Conservation (phyloP, 2,113 vertebrate species). For the Genyomyrus donnyi region DNA sequence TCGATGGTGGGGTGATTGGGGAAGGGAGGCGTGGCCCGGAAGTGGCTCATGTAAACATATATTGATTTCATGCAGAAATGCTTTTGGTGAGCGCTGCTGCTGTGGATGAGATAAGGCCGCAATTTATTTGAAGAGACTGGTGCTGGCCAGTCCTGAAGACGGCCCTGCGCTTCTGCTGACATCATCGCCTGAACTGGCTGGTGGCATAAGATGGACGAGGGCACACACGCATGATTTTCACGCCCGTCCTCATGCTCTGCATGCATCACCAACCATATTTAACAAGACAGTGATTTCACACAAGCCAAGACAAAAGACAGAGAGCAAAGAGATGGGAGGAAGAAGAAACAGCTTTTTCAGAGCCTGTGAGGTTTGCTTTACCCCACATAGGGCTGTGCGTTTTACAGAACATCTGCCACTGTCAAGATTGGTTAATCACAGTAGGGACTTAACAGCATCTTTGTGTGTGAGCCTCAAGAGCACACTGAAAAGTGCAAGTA, state of each 20-base stretch:
- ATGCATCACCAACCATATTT: slow-evolving; percentile 12
- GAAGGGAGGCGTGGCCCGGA: too few relatives aligned
- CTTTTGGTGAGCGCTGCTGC: slow-evolving; percentile 14
- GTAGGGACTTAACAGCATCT: slow-evolving; percentile 10
- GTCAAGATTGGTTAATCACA: slow-evolving; percentile 31
- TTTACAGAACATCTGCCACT: slow-evolving; percentile 30
- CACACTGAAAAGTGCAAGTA: background rate
- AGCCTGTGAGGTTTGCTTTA: slow-evolving; percentile 21
- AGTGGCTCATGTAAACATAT: slow-evolving; percentile 11
- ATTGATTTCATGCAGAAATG: slow-evolving; percentile 9
- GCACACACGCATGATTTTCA: background rate
- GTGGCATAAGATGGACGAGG: background rate
- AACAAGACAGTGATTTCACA: slow-evolving; percentile 22
- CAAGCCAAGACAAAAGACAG: slow-evolving; percentile 14
- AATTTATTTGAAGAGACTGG: slow-evolving; percentile 15
- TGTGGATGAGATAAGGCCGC: slow-evolving; percentile 16
- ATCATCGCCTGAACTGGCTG: background rate
- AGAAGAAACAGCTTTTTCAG: slow-evolving; percentile 9
- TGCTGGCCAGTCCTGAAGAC: background rate
- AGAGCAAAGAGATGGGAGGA: background rate
- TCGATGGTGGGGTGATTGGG: too few relatives aligned
- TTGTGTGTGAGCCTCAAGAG: background rate
- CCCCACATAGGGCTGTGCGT: slow-evolving; percentile 8
- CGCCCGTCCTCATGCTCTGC: background rate
- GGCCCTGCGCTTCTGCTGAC: background rate